Evolutionary conservation across 2,113 vertebrate species (phyloP), one percentile per base, ranked within the genome.

Genomic region (Gila orcuttii): DNA sequence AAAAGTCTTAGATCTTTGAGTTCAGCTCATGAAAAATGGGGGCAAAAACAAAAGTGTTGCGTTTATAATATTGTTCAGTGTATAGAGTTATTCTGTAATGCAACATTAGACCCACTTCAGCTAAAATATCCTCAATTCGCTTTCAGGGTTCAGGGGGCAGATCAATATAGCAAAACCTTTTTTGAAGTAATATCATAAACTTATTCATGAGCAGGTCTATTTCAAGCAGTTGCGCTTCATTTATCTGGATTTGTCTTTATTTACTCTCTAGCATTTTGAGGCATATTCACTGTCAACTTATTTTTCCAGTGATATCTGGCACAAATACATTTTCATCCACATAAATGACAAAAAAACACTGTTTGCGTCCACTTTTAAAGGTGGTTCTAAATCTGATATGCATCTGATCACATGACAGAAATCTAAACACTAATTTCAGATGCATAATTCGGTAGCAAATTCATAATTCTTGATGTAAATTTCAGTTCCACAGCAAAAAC

Each of bases 161-260:
- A 42, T 42, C 42, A 42, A 42, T 42, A 42, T 8, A 42, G 7
- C 42, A 42, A 42, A 42, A 42, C 2, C 36, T 73, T 9, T 73
- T 50, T 75, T 50, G 47, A 55, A 42, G 71, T 74, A 52, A 77
- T 52, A 52, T 76, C 42, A 10, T 33, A 60, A 79, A 59, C 57
- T 25, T 62, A 80, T 45, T 64, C 59, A 66, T 42, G 57, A 36
- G 57, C 19, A 3, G 33, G 21, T 12, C 33, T 60, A 64, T 81
- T 45, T 28, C 59, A 6, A 47, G 36, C 39, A 13, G 15, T 19
- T 25, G 15, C 3, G 6, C 59, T 66, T 28, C 59, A 50, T 81
- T 47, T 25, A 36, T 59, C 33, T 80, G 6, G 23, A 80, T 81
- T 66, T 19, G 77, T 59, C 55, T 79, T 66, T 9, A 81, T 81